A percentile compares a stretch with the other conserved stretches of the same genome.
phyloP scores from a whole-genome alignment of 2,888 invertebrate species.

The Pecten maximus region DNA sequence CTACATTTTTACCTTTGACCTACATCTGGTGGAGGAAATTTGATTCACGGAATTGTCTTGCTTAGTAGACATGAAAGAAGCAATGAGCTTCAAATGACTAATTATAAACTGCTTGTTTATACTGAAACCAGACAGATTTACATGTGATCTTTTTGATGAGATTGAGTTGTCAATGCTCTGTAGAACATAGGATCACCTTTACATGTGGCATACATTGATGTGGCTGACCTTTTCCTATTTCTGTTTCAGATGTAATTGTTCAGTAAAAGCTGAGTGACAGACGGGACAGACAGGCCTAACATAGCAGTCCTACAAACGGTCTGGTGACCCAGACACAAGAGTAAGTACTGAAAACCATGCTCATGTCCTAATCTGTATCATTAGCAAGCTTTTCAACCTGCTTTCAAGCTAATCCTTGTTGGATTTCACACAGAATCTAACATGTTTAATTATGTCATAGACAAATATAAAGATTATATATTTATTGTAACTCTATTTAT shows the following conservation, averaged over 20 bases:
- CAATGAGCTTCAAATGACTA: too few relatives aligned
- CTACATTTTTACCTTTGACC: too few relatives aligned
- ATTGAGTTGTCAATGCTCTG: too few relatives aligned
- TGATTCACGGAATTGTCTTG: too few relatives aligned
- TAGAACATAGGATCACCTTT: neutral
- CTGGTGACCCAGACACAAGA: conserved; percentile 31
- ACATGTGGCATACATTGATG: neutral
- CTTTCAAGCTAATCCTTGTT: too few relatives aligned
- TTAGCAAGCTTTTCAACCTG: neutral
- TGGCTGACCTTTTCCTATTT: neutral
- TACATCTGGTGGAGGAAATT: too few relatives aligned
- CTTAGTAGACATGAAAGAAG: too few relatives aligned
- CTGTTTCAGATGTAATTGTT: neutral
- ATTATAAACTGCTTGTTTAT: too few relatives aligned
- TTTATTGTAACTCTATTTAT: too few relatives aligned
- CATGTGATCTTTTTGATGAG: too few relatives aligned
- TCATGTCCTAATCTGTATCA: neutral
- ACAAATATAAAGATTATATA: too few relatives aligned
- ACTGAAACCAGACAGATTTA: too few relatives aligned
- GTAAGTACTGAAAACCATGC: neutral
- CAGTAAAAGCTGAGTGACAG: neutral
- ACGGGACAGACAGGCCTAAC: neutral
- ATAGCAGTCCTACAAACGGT: conserved; percentile 1
- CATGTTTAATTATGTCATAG: neutral
- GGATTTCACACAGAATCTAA: neutral